Evolutionary conservation across 2,888 invertebrate species (phyloP).

Genomic region (Sialis lutaria): DNA sequence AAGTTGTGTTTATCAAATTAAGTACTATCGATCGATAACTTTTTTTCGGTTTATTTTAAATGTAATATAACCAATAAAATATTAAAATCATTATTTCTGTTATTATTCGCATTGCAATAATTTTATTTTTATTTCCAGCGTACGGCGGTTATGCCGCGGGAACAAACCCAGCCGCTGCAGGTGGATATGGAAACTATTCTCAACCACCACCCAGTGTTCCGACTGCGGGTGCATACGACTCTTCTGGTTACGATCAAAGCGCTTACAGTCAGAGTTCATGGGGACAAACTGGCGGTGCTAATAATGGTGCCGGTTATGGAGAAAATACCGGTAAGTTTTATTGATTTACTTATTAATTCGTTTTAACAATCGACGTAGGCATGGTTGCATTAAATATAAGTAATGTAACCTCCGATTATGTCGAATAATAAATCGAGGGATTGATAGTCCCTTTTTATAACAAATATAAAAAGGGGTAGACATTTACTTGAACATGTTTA

Average conservation of each 20-base stretch:
- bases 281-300: conserved; percentile 1
- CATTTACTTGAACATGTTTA: conserved; percentile 17
- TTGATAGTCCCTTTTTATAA: conserved; percentile 23
- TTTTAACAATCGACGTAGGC: not conserved
- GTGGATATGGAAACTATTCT: conserved; percentile 19
- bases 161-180: conserved; percentile 8
- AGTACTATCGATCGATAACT: too few species aligned
- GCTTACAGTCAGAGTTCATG: conserved; percentile 1
- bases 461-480: conserved; percentile 21
- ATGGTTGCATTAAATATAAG: not conserved
- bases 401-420: conserved; percentile 19
- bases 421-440: conserved; percentile 19
- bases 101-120: not conserved
- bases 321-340: conserved; percentile 3
- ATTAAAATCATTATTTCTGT: too few species aligned
- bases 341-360: not conserved
- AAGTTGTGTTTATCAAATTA: too few species aligned
- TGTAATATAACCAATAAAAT: too few species aligned
- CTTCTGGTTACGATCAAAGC: conserved; percentile 5
- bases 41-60: too few species aligned
- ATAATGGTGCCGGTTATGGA: conserved; percentile 1
- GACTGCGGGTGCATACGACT: conserved; percentile 3
- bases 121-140: conserved; percentile 6
- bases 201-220: conserved; percentile 18
- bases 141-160: conserved; percentile 13